Conservation (phyloP, 2,888 invertebrate species). For the Oscheius myriophilus region DNA sequence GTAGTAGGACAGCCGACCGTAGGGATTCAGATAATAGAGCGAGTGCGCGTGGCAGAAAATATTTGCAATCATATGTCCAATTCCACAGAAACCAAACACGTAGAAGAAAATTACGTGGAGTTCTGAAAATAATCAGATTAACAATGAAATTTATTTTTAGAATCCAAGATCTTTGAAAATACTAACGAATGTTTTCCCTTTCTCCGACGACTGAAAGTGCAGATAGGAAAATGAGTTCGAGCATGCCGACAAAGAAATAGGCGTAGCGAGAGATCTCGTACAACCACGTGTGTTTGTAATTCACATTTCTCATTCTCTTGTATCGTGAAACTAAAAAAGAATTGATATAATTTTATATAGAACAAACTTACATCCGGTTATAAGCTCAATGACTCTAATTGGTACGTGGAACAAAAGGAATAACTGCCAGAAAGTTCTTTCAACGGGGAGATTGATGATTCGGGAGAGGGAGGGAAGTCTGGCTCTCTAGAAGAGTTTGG, state of each 20-base stretch:
- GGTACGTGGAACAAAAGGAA: constrained; percentile 69
- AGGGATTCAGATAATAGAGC: constrained; percentile 68
- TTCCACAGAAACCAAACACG: constrained; percentile 67
- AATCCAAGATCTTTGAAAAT: too few species aligned
- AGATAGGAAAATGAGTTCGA: constrained; percentile 57
- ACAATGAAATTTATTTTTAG: too few species aligned
- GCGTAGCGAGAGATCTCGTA: constrained; percentile 53
- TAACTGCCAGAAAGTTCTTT: constrained; percentile 69
- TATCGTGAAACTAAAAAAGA: constrained; percentile 64
- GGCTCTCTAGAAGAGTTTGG: constrained; percentile 56
- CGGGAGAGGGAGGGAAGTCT: constrained; percentile 68
- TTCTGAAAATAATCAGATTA: constrained; percentile 50
- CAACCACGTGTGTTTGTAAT: constrained; percentile 61
- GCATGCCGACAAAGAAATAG: constrained; percentile 52
- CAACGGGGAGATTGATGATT: constrained; percentile 69
- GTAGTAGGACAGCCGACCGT: constrained; percentile 66
- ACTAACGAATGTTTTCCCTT: constrained; percentile 65
- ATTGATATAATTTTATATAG: neutral
- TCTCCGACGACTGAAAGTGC: constrained; percentile 69
- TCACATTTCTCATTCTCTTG: constrained; percentile 62
- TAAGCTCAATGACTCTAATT: constrained; percentile 64
- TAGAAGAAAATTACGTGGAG: constrained; percentile 70
- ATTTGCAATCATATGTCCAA: constrained; percentile 68
- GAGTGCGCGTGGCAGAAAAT: constrained; percentile 68
- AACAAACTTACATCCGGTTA: constrained; percentile 62